Base-by-base conservation (phyloP, 37 sponge, comb jelly and placozoan species). In the Hexactinellida sp. region DNA sequence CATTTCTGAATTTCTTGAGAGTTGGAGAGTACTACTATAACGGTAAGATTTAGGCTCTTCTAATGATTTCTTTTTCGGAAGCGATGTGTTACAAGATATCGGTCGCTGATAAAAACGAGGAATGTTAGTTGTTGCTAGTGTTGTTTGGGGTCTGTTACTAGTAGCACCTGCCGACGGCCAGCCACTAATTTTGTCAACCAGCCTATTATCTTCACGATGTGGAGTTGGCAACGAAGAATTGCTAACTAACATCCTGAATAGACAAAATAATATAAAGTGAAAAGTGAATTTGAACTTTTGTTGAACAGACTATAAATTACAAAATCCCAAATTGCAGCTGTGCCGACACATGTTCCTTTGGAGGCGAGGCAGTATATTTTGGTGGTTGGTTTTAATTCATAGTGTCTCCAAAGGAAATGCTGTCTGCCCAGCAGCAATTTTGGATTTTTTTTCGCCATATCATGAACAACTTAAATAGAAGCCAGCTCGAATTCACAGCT, bases 61-160 rank as follows among this genome's bases (percentile, higher is more conserved):
- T 7, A 23, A 7, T 25, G 30, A 25, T 21, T 23, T 10, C 5
- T 63, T 7, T 7, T 3, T 25, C 5, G 3, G 3, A 25, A n/a
- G 5, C 21, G 21, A 28, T 32, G 34, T 28, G 3, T n/a, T 10
- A 28, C 28, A 23, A 63, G 76, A 63, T 32, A 63, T 10, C 3
- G 76, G 76, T 3, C 76, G 76, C 76, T 63, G 76, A n/a, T 63
- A 63, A 63, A 63, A 63, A 28, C 25, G 76, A n/a, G 76, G 76
- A 25, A 25, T 63, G 5, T 63, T n/a, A 7, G 76, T 63, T 7
- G 76, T 63, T 32, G 76, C 25, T 3, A 63, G 30, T 32, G 76
- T 63, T 5, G 5, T 63, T 63, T 63, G 76, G 3, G 76, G 76
- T 28, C 25, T 10, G 34, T 63, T 63, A n/a, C 32, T 32, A 25